Evolutionary conservation across 2,888 invertebrate species (phyloP).

Genomic region (Phymatocera aterrima): DNA sequence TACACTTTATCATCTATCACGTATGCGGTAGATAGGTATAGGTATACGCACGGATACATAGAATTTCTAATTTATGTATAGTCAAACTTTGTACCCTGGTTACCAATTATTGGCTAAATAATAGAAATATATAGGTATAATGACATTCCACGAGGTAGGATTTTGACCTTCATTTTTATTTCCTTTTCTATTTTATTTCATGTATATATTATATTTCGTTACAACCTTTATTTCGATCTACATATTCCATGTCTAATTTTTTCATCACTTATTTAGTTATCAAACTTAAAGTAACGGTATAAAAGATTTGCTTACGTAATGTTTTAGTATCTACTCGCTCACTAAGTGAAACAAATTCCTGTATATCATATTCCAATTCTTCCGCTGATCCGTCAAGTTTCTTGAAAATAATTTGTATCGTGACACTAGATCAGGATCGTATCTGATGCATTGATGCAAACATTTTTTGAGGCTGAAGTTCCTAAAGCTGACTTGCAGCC

Average conservation of each 20-base stretch:
- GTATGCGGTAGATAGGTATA: no score
- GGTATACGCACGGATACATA: background rate
- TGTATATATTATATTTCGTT: background rate
- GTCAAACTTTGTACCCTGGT: background rate
- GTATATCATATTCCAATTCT: background rate
- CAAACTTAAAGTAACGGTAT: conserved; percentile 11
- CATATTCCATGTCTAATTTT: conserved; percentile 28
- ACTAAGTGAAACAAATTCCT: background rate
- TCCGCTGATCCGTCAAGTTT: background rate
- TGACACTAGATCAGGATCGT: no score
- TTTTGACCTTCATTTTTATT: background rate
- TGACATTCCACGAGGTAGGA: no score
- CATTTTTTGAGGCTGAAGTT: no score
- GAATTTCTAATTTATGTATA: background rate
- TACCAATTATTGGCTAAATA: background rate
- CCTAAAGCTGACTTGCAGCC: no score
- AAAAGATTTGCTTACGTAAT: conserved; percentile 31
- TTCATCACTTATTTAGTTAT: conserved; percentile 12
- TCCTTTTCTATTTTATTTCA: background rate
- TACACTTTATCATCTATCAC: no score
- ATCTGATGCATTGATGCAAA: no score
- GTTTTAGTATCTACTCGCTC: background rate
- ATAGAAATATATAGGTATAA: background rate
- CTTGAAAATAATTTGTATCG: no score
- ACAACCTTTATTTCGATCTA: conserved; percentile 37